Evolutionary conservation across 2,888 invertebrate genomes (phyloP).

Genomic region (Drosophila lutescens): DNA sequence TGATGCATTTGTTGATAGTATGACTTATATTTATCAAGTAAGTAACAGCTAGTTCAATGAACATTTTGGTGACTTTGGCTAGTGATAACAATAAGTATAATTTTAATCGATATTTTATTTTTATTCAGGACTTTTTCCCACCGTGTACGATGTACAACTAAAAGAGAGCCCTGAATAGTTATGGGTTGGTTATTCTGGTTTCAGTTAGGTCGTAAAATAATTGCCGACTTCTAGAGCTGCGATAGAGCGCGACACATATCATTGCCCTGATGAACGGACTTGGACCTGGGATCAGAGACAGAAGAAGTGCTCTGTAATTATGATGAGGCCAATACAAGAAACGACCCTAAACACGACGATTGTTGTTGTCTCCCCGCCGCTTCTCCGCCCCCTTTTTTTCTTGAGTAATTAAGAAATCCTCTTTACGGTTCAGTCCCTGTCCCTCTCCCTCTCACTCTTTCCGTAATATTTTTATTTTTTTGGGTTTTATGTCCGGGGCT

Average conservation of each 20-base stretch:
- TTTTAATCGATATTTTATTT: too few species aligned
- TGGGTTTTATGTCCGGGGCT: conserved; percentile 54
- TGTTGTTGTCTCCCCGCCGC: conserved; percentile 38
- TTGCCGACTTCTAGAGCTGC: conserved; percentile 60
- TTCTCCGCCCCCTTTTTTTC: conserved; percentile 45
- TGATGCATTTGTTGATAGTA: too few species aligned
- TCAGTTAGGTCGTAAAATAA: conserved; percentile 75
- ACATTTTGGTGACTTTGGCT: too few species aligned
- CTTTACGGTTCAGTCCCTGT: conserved; percentile 47
- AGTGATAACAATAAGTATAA: too few species aligned
- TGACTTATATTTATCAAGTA: too few species aligned
- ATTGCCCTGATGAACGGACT: conserved; percentile 62
- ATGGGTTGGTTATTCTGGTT: conserved; percentile 36
- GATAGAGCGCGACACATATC: conserved; percentile 74
- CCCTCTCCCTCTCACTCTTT: conserved; percentile 12
- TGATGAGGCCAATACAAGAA: conserved; percentile 76
- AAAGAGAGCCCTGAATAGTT: conserved; percentile 41
- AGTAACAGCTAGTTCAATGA: too few species aligned
- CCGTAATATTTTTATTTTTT: conserved; percentile 32
- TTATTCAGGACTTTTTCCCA: background rate
- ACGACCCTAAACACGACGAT: conserved; percentile 68
- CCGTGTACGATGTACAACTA: conserved; percentile 6
- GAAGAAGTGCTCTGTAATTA: conserved; percentile 72
- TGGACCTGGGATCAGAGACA: conserved; percentile 36
- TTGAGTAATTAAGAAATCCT: conserved; percentile 79